Conservation (phyloP, 2,113 vertebrate species). For the Synodontis membranacea region DNA sequence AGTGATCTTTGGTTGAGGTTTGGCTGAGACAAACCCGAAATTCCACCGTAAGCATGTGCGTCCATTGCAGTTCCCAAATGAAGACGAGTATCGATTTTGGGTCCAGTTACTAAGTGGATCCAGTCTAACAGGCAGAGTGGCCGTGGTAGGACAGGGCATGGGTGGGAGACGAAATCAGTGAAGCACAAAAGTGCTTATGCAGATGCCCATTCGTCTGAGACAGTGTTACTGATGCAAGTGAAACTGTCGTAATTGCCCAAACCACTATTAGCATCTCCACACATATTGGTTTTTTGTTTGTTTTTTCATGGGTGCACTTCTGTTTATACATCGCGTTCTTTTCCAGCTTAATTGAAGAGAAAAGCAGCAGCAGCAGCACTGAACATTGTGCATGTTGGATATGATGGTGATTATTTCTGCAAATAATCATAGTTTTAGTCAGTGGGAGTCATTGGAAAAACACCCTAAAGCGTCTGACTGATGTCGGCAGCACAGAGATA, state of each 20-base stretch:
- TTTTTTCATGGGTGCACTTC: not conserved
- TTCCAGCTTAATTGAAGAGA: not conserved
- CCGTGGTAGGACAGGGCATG: slow-evolving; percentile 42
- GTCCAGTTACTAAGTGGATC: not conserved
- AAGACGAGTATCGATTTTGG: slow-evolving; percentile 25
- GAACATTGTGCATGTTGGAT: not conserved
- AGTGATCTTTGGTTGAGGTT: not conserved
- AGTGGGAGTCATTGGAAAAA: slow-evolving; percentile 5
- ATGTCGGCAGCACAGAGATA: not conserved
- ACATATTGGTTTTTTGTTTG: slow-evolving; percentile 48
- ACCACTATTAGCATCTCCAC: slow-evolving; percentile 51
- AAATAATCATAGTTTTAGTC: slow-evolving; percentile 23
- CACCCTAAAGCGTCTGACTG: not conserved
- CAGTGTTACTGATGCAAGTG: slow-evolving; percentile 27
- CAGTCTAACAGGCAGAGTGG: slow-evolving; percentile 29
- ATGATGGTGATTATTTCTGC: slow-evolving; percentile 15
- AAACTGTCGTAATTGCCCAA: slow-evolving; percentile 55
- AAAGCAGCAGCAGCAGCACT: not conserved
- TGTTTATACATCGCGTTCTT: not conserved
- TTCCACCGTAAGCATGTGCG: not conserved
- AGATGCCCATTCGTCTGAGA: slow-evolving; percentile 66
- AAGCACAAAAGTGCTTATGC: slow-evolving; percentile 69
- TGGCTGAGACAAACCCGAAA: not conserved
- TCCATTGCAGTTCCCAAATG: not conserved
- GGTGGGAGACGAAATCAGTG: slow-evolving; percentile 64